phyloP scores from a whole-genome alignment of 2,113 vertebrate genomes.

The Bos javanicus region DNA sequence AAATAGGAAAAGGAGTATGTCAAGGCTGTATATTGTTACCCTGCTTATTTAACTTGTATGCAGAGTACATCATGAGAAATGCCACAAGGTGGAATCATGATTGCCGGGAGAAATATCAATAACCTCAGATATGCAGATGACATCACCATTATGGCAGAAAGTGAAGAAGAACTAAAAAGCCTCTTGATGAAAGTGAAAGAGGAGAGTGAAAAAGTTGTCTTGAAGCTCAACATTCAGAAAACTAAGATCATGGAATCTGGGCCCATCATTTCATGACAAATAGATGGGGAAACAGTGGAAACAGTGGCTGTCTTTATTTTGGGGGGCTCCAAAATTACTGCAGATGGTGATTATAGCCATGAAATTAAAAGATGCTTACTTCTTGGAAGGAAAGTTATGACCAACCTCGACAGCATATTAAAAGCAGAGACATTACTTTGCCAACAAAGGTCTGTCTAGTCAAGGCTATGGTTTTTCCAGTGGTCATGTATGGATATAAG shows the following conservation, averaged over 20 bases:
- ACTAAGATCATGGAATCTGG: rapidly evolving
- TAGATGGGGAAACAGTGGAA: background rate
- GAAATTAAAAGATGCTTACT: background rate
- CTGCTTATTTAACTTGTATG: background rate
- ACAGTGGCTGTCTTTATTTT: background rate
- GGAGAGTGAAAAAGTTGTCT: background rate
- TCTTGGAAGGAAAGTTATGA: background rate
- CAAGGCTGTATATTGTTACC: background rate
- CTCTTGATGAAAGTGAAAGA: background rate
- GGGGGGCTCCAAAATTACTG: background rate
- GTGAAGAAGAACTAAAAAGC: background rate
- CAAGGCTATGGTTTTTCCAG: background rate
- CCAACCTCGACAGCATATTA: background rate
- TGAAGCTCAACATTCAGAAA: background rate
- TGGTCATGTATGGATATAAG: background rate
- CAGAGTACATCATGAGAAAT: background rate
- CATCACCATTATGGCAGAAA: background rate
- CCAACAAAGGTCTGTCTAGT: background rate
- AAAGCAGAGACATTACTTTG: background rate
- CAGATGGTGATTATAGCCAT: background rate
- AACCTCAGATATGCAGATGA: background rate
- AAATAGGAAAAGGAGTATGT: background rate
- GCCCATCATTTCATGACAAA: background rate
- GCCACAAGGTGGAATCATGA: background rate
- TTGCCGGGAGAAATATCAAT: rapidly evolving